These are phyloP conservation scores for Atethmia centrago DNA, from an alignment of 2,888 invertebrate genomes.

Conservation along the genomic window DNA sequence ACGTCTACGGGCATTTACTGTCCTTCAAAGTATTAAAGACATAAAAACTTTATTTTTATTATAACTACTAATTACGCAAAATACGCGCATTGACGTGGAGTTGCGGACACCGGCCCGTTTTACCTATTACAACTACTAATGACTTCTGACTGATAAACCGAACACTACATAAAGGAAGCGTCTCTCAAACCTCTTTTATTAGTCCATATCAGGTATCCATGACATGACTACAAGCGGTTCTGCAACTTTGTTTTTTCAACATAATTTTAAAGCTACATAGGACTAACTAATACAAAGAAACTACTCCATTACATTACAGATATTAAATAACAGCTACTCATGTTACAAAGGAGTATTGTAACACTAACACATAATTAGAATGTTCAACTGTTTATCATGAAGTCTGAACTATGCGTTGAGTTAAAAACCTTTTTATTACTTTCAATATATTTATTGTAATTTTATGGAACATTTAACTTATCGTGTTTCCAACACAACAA, in stretches of 20 bases:
- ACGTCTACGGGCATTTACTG: too few relatives aligned
- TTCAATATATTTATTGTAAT: not conserved
- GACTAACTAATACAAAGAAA: conserved; percentile 7
- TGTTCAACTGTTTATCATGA: not conserved
- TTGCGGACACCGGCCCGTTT: too few relatives aligned
- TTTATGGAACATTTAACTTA: conserved; percentile 4
- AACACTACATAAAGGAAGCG: not conserved
- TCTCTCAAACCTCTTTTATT: not conserved
- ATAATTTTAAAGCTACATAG: not conserved
- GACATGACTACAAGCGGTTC: not conserved
- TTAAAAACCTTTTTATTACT: conserved; percentile 9
- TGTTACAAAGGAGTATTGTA: conserved; percentile 38
- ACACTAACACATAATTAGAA: conserved; percentile 22
- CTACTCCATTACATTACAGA: conserved; percentile 42
- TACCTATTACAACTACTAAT: too few relatives aligned
- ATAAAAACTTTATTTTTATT: not conserved
- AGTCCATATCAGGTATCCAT: not conserved
- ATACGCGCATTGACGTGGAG: too few relatives aligned
- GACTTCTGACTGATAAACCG: too few relatives aligned
- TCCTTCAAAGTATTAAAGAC: too few relatives aligned
- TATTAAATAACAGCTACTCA: conserved; percentile 39
- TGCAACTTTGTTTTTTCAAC: not conserved
- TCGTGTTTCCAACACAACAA: not conserved
- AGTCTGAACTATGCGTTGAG: not conserved
- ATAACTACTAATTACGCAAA: too few relatives aligned